Evolutionary conservation across 2,113 vertebrate genomes (phyloP).

Genomic region (Anthoscopus minutus): DNA sequence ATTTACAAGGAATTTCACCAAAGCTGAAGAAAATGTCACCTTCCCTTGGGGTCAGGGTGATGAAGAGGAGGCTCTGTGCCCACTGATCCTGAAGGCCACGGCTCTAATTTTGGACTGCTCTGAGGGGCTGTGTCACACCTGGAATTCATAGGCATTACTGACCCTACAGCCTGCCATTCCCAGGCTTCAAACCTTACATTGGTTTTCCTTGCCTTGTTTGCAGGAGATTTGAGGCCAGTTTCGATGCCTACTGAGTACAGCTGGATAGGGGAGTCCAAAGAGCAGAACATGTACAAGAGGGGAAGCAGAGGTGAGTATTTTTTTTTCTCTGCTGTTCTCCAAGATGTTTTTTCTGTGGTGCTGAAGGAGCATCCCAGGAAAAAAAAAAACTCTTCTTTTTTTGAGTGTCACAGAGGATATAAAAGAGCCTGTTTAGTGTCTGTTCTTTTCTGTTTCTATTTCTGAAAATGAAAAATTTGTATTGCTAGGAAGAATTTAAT

Average conservation of each 20-base stretch:
- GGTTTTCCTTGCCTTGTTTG: constrained; percentile 70
- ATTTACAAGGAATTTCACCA: neutral
- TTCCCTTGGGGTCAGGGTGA: neutral
- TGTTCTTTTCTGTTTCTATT: neutral
- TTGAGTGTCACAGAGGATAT: neutral
- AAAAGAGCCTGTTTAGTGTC: neutral
- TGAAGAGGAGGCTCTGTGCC: neutral
- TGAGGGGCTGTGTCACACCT: neutral
- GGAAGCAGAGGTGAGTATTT: constrained; percentile 81
- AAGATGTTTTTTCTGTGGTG: neutral
- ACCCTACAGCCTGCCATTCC: neutral
- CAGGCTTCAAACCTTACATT: neutral
- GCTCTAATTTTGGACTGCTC: neutral
- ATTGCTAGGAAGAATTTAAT: neutral
- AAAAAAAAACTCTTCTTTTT: neutral
- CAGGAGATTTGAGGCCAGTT: constrained; percentile 87
- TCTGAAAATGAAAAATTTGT: neutral
- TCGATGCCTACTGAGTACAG: constrained; percentile 81
- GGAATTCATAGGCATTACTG: neutral
- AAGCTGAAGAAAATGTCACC: neutral
- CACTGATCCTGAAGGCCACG: neutral
- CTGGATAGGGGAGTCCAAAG: constrained; percentile 82
- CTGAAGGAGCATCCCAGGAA: neutral
- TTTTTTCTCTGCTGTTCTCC: neutral
- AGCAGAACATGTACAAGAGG: constrained; percentile 80